Percentiles rank a stretch among this genome's conserved stretches.
phyloP scores from a whole-genome alignment of 2,797 vertebrate genomes.

The Myiothlypis chrysogaster region DNA sequence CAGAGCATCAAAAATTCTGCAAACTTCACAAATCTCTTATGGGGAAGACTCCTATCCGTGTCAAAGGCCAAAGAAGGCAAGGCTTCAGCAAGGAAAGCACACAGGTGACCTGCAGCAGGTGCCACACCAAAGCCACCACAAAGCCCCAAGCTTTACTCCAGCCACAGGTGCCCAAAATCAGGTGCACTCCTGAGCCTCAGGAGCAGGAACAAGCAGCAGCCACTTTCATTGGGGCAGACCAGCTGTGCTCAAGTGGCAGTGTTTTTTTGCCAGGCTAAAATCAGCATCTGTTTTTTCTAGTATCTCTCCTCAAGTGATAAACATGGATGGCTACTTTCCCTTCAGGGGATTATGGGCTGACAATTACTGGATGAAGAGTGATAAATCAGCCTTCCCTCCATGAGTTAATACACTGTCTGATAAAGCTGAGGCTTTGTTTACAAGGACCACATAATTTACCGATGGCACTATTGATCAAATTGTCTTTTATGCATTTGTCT shows the following conservation, averaged over 20 bases:
- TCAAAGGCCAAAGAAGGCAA: neutral
- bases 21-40: neutral
- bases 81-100: neutral
- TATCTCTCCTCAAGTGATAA: neutral
- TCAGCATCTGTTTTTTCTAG: neutral
- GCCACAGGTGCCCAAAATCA: neutral
- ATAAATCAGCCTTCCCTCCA: neutral
- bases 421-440: neutral
- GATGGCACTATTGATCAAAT: neutral
- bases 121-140: neutral
- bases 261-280: neutral
- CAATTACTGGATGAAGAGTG: neutral
- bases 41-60: neutral
- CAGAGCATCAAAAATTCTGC: neutral
- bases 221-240: neutral
- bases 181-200: neutral
- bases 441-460: neutral
- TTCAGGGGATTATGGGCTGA: neutral
- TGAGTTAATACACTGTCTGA: neutral
- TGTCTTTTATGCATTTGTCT: neutral
- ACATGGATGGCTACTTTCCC: neutral
- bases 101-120: neutral
- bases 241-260: neutral
- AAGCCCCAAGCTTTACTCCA: accelerated
- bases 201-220: neutral